A percentile compares a stretch with the other conserved stretches of the same genome.
phyloP scores from a whole-genome alignment of 2,888 invertebrate species.

The Acleris laterana region DNA sequence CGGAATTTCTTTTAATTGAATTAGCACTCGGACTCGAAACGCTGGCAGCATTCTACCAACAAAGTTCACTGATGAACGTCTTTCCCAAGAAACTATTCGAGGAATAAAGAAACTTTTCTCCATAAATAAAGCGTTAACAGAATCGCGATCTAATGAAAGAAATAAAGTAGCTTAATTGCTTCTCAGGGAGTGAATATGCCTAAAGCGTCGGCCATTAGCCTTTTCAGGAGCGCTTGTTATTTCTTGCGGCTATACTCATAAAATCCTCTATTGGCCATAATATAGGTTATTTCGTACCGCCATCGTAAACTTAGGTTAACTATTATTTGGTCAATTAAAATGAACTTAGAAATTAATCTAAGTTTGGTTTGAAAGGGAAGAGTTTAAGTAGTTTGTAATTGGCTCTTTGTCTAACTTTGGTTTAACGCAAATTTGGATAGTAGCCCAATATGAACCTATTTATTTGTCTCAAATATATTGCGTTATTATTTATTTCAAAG shows the following conservation, averaged over 20 bases:
- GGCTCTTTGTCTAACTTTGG: slow-evolving; percentile 27
- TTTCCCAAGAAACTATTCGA: slow-evolving; percentile 44
- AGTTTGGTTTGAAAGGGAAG: slow-evolving; percentile 30
- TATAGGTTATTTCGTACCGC: slow-evolving; percentile 20
- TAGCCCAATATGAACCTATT: slow-evolving; percentile 3
- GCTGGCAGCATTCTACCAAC: slow-evolving; percentile 42
- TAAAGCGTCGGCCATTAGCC: slow-evolving; percentile 52
- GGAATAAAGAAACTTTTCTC: slow-evolving; percentile 50
- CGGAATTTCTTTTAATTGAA: slow-evolving; percentile 61
- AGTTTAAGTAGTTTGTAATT: slow-evolving; percentile 26
- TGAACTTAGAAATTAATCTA: slow-evolving; percentile 34
- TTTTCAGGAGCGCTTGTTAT: slow-evolving; percentile 49
- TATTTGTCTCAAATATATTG: background rate
- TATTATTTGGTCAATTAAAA: slow-evolving; percentile 31
- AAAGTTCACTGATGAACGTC: slow-evolving; percentile 42
- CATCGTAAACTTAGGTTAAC: slow-evolving; percentile 24
- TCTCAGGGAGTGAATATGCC: slow-evolving; percentile 51
- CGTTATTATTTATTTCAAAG: too few species aligned
- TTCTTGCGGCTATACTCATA: slow-evolving; percentile 37
- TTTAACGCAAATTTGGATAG: slow-evolving; percentile 21
- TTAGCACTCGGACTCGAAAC: slow-evolving; percentile 59
- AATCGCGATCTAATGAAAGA: slow-evolving; percentile 65
- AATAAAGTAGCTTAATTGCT: slow-evolving; percentile 68
- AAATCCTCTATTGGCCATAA: slow-evolving; percentile 31
- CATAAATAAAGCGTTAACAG: slow-evolving; percentile 60